Percentiles rank a stretch among this genome's conserved stretches.
phyloP scores from a whole-genome alignment of 2,797 vertebrate genomes.

The Schizopygopsis malacanthus region DNA sequence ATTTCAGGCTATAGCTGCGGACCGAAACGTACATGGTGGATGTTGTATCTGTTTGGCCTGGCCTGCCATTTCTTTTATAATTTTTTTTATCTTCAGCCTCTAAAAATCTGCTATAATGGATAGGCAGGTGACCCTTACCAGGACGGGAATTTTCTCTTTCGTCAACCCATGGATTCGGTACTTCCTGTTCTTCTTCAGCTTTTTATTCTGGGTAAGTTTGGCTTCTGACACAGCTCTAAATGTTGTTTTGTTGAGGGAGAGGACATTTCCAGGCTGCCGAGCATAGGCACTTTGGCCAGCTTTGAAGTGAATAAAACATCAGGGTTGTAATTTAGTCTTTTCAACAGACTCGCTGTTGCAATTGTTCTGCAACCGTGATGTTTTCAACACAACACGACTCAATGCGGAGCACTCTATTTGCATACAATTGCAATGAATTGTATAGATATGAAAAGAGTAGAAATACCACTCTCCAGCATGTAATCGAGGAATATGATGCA shows the following conservation, averaged over 20 bases:
- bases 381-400: constrained; percentile 51
- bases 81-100: background rate
- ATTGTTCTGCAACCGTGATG: constrained; percentile 60
- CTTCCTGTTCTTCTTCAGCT: constrained; percentile 84
- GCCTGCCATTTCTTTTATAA: too few species aligned
- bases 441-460: constrained; percentile 23
- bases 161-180: constrained; percentile 83
- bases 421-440: constrained; percentile 44
- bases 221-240: constrained; percentile 4
- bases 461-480: constrained; percentile 24
- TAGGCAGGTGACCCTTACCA: constrained; percentile 71
- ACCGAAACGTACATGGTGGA: constrained; percentile 50
- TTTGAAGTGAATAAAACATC: constrained; percentile 67
- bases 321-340: constrained; percentile 56
- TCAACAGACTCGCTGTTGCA: constrained; percentile 44
- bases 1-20: constrained; percentile 43
- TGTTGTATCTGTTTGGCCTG: constrained; percentile 39
- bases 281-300: constrained; percentile 11
- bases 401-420: constrained; percentile 45
- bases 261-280: constrained; percentile 10
- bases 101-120: constrained; percentile 68
- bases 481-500: constrained; percentile 3
- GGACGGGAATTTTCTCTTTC: constrained; percentile 77
- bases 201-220: constrained; percentile 82
- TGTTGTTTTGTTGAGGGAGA: background rate